These are phyloP conservation scores for Dipus sagitta DNA, from an alignment of 2,797 vertebrate species.

Conservation along the genomic window DNA sequence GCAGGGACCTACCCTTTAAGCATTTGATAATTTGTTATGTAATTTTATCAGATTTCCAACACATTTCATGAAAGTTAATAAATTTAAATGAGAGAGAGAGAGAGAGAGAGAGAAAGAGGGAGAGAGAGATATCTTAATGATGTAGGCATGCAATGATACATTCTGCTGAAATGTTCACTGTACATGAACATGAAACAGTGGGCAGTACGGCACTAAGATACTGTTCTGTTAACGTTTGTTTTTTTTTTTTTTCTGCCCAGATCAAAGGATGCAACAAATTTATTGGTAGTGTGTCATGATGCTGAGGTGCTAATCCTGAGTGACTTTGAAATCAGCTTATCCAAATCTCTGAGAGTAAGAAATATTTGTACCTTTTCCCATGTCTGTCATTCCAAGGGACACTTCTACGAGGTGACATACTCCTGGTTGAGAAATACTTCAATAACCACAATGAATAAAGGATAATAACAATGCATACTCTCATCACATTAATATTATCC, in stretches of 20 bases:
- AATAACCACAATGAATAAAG: not conserved
- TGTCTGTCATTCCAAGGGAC: not conserved
- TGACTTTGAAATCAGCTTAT: not conserved
- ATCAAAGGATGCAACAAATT: not conserved
- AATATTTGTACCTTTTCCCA: not conserved
- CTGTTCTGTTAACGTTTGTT: conserved; percentile 16
- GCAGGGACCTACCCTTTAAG: not conserved
- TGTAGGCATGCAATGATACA: not conserved
- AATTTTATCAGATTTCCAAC: not conserved
- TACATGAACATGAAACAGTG: not conserved
- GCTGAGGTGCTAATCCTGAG: not conserved
- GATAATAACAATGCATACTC: not conserved
- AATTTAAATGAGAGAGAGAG: not conserved
- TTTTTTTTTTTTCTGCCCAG: conserved; percentile 32
- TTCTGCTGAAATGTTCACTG: not conserved
- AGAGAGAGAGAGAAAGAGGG: not conserved
- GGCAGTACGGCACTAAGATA: not conserved
- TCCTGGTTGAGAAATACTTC: not conserved
- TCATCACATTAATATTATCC: not conserved
- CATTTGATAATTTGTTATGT: not conserved
- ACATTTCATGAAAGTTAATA: not conserved
- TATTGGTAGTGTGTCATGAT: not conserved
- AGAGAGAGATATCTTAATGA: not conserved
- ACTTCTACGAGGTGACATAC: not conserved
- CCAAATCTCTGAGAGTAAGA: not conserved